phyloP scores from a whole-genome alignment of 2,113 vertebrate species.

The Oncorhynchus mykiss region DNA sequence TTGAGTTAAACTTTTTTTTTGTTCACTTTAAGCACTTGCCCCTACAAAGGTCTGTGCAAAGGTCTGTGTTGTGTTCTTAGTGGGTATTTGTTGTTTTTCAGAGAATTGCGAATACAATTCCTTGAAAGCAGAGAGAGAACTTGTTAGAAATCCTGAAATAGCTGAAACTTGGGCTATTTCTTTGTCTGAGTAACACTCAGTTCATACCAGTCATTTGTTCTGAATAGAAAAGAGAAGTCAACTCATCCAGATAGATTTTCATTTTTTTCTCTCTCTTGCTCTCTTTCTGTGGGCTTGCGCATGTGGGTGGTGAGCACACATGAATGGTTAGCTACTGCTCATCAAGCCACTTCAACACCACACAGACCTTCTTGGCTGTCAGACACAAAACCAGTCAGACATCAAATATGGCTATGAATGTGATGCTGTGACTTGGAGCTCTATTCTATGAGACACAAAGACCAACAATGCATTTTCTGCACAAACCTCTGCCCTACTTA shows the following conservation, averaged over 20 bases:
- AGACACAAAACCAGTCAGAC: background rate
- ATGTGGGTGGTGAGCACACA: too few species aligned
- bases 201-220: background rate
- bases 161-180: too few species aligned
- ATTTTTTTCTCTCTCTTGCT: too few species aligned
- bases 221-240: background rate
- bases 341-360: too few species aligned
- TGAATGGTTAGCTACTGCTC: too few species aligned
- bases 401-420: background rate
- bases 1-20: too few species aligned
- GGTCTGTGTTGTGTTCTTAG: too few species aligned
- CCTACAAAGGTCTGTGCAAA: too few species aligned
- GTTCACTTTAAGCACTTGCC: too few species aligned
- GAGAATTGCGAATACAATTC: background rate
- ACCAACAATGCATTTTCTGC: background rate
- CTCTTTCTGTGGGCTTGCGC: too few species aligned
- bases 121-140: background rate
- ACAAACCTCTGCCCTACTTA: background rate
- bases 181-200: background rate
- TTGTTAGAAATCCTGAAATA: too few species aligned
- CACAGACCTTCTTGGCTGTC: background rate
- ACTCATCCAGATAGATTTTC: background rate
- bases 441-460: background rate
- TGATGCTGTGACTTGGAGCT: background rate
- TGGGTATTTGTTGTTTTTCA: background rate